Evolutionary conservation across 2,113 vertebrate species (phyloP).

Genomic region (Macquaria australasica): DNA sequence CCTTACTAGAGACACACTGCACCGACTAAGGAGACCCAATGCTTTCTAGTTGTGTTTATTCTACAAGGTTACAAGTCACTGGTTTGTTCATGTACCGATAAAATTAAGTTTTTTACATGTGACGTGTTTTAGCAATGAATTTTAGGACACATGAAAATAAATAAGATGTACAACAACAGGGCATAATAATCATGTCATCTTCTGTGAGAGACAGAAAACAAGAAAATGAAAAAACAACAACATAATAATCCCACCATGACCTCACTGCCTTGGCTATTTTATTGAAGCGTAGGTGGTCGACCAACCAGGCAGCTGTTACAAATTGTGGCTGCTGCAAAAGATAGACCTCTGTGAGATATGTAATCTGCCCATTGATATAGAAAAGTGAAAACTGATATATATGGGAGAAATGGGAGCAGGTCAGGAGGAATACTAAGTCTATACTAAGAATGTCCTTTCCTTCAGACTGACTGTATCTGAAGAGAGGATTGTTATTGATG

Average conservation of each 20-base stretch:
- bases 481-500: not conserved
- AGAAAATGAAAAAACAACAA: slow-evolving; percentile 15
- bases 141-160: not conserved
- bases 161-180: slow-evolving; percentile 5
- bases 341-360: slow-evolving; percentile 10
- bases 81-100: slow-evolving; percentile 13
- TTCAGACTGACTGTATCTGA: not conserved
- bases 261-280: slow-evolving; percentile 13
- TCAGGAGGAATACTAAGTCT: not conserved
- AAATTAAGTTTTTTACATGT: slow-evolving; percentile 9
- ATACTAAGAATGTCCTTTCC: not conserved
- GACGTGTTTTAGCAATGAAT: slow-evolving; percentile 24
- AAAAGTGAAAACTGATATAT: not conserved
- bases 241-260: slow-evolving; percentile 32
- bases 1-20: not conserved
- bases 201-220: slow-evolving; percentile 14
- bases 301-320: slow-evolving; percentile 13
- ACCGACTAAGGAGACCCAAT: not conserved
- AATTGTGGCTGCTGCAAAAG: slow-evolving; percentile 3
- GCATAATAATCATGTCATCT: not conserved
- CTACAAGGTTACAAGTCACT: slow-evolving; percentile 32
- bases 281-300: not conserved
- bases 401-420: slow-evolving; percentile 6
- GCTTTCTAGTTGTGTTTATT: not conserved
- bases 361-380: not conserved